These are phyloP conservation scores for Thecophora atra DNA, from an alignment of 2,888 invertebrate genomes.

Conservation along the genomic window DNA sequence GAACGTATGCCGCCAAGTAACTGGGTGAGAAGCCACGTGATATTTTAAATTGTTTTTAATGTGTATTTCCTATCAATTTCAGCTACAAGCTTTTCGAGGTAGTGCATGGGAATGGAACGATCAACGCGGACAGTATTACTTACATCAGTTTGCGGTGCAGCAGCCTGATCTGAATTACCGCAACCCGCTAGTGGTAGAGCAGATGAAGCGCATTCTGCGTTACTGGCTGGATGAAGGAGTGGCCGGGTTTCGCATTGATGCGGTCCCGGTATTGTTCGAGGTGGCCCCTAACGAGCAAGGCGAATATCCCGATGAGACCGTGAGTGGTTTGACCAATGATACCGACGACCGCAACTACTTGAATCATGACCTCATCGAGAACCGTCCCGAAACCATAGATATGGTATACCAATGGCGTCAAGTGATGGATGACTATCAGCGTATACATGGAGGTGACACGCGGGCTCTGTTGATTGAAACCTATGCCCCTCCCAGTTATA, in stretches of 20 bases:
- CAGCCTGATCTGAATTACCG: conserved; percentile 79
- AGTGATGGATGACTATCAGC: conserved; percentile 72
- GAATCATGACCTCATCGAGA: conserved; percentile 69
- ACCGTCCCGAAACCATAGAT: conserved; percentile 67
- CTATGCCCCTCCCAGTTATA: conserved; percentile 66
- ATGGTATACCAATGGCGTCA: conserved; percentile 65
- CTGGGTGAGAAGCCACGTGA: conserved; percentile 57
- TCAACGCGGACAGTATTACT: conserved; percentile 69
- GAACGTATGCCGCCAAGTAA: conserved; percentile 66
- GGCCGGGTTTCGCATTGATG: conserved; percentile 77
- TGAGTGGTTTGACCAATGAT: conserved; percentile 63
- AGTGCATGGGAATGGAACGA: conserved; percentile 72
- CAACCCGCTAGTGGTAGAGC: conserved; percentile 72
- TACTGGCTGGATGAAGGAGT: conserved; percentile 80
- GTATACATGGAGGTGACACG: conserved; percentile 62
- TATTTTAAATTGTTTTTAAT: background rate
- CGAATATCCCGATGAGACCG: conserved; percentile 68
- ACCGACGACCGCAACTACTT: conserved; percentile 68
- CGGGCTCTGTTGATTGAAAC: conserved; percentile 71
- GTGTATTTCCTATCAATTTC: background rate
- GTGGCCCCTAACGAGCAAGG: conserved; percentile 66
- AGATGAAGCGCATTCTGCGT: conserved; percentile 72
- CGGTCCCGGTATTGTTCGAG: conserved; percentile 66
- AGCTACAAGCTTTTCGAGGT: conserved; percentile 67
- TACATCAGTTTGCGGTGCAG: conserved; percentile 70